Base-by-base conservation (phyloP, 2,797 vertebrate genomes). In the Garrulus glandarius region DNA sequence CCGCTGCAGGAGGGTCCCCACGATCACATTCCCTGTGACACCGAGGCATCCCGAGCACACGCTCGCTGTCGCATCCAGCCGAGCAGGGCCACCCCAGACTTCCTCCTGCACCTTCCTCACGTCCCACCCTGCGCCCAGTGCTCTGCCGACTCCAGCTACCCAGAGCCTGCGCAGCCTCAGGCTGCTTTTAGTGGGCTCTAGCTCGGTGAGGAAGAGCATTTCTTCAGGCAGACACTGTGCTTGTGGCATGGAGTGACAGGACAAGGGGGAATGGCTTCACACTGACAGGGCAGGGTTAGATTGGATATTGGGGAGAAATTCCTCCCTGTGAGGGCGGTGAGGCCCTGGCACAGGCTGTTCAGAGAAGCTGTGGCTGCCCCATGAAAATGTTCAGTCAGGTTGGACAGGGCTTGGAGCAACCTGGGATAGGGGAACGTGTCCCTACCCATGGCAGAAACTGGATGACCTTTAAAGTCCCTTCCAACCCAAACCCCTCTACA, bases 1-100 rank as follows among this genome's bases (percentile, higher is more conserved):
- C 70, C 14, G 11, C 60, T 4, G 4, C 39, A 4, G 53, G 10
- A 74, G 30, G 3, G 17, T 34, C 37, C 50, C 57, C 60, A 8
- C 18, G 1, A 1, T 4, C 15, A 1, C 79, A 10, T 3, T 37
- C 65, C n/a, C 72, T 1, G 57, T 0, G 17, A 4, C 3, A 16
- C 17, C 14, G 12, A 6, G 56, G 12, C 37, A 8, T 1, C 56
- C 57, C 3, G 19, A 15, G 4, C n/a, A 8, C 20, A 4, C 3
- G 2, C 15, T 30, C 6, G 3, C 6, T 7, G 16, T 22, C 11
- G 1, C 75, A 17, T 5, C 52, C 34, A 34, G 85, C n/a, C 39
- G 3, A 27, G 60, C 46, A 37, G 30, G 12, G 47, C 39, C 1
- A 1, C 29, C 46, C 39, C 34, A 24, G 12, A 5, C 47, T 37